Percentiles rank a stretch among this genome's conserved stretches.
Conservation (phyloP, 2,113 vertebrate genomes). For the Eulacestoma nigropectus region DNA sequence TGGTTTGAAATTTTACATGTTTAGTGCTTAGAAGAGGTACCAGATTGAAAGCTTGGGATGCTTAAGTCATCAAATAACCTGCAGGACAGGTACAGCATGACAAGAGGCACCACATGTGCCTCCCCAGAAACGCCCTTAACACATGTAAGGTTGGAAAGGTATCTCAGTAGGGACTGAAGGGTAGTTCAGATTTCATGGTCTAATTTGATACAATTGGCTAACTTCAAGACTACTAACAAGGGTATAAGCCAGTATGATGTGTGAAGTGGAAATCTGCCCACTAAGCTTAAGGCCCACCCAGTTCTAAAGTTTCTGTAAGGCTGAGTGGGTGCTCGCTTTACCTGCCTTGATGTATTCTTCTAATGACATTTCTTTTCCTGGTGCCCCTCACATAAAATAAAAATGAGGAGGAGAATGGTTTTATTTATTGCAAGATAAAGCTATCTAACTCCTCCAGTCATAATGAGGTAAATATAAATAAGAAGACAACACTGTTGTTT, state of each 20-base stretch:
- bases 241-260: not conserved
- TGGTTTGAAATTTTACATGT: not conserved
- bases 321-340: not conserved
- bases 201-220: slow-evolving; percentile 39
- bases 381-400: not conserved
- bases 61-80: not conserved
- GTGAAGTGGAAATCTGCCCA: not conserved
- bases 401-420: slow-evolving; percentile 4
- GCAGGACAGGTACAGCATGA: not conserved
- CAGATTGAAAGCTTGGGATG: not conserved
- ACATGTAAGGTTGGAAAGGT: not conserved
- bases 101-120: not conserved
- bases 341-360: not conserved
- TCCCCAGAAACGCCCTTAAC: not conserved
- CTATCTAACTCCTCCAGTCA: not conserved
- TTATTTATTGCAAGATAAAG: slow-evolving; percentile 36
- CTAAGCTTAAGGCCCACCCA: not conserved
- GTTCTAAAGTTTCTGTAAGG: not conserved
- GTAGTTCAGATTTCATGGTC: slow-evolving; percentile 61
- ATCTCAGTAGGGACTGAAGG: slow-evolving; percentile 38
- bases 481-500: not conserved
- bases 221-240: not conserved
- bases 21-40: not conserved
- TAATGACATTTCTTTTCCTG: slow-evolving; percentile 11
- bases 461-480: slow-evolving; percentile 1